Conservation (phyloP, 2,888 invertebrate species). For the Diplolepis rosae region DNA sequence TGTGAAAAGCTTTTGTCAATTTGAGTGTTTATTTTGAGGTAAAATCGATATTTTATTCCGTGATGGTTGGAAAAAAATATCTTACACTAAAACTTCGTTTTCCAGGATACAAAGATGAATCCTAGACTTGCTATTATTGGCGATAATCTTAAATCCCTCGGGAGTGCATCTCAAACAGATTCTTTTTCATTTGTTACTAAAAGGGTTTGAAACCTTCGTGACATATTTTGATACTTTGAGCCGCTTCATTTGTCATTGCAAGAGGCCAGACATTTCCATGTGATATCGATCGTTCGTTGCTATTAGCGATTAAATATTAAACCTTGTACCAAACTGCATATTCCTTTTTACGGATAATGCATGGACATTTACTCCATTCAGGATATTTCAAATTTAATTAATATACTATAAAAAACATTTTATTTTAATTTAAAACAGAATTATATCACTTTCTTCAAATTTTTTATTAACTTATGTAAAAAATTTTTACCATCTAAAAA, state of each 20-base stretch:
- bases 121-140: not conserved
- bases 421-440: not conserved
- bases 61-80: not conserved
- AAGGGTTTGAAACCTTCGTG: not conserved
- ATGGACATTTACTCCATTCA: not conserved
- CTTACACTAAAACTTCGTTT: not conserved
- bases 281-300: not conserved
- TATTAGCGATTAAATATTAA: constrained; percentile 3
- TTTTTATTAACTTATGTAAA: too few relatives aligned
- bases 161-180: not conserved
- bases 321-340: too few relatives aligned
- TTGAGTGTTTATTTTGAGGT: not conserved
- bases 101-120: not conserved
- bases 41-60: not conserved
- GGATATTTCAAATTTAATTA: not conserved
- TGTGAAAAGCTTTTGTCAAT: not conserved
- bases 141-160: not conserved
- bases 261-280: not conserved
- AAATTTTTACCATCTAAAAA: too few relatives aligned
- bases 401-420: not conserved
- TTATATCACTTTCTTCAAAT: too few relatives aligned
- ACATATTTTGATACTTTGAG: constrained; percentile 8
- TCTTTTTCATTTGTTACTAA: constrained; percentile 7
- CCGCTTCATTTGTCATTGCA: not conserved
- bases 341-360: not conserved